Evolutionary conservation across 37 sponge, comb jelly and placozoan species (phyloP).

Genomic region (Aplysina aerophoba): DNA sequence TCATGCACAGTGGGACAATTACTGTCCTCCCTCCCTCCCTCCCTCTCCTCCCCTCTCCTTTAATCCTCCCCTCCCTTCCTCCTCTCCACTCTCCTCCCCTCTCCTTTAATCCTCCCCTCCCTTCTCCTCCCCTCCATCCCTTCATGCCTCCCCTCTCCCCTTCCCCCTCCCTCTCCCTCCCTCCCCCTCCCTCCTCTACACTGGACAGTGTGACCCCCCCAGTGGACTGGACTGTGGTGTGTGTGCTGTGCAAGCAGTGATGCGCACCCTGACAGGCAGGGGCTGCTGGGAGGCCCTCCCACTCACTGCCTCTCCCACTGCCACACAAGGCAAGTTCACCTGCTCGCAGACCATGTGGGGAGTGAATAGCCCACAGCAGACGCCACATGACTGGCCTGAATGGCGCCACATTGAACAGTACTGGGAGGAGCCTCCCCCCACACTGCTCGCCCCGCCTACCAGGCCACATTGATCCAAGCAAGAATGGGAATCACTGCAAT

Average conservation of each 20-base stretch:
- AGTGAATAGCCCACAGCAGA: too few relatives aligned
- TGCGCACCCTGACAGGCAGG: conserved; percentile 10
- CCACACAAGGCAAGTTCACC: not conserved
- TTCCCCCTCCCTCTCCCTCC: not conserved
- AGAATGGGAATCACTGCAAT: too few relatives aligned
- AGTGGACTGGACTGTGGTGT: not conserved
- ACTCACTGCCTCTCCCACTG: not conserved
- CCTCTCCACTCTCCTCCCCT: not conserved
- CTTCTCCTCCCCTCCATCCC: not conserved
- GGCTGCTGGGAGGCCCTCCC: conserved; percentile 33
- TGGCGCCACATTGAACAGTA: too few relatives aligned
- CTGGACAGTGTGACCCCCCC: too few relatives aligned
- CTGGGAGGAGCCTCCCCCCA: too few relatives aligned
- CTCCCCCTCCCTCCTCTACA: not conserved
- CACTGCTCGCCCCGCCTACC: too few relatives aligned
- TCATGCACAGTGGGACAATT: not conserved
- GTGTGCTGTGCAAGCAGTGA: not conserved
- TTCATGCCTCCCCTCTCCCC: not conserved
- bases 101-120: not conserved
- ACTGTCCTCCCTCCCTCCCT: not conserved
- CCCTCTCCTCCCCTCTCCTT: conserved; percentile 1
- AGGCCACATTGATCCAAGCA: too few relatives aligned
- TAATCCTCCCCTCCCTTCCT: not conserved
- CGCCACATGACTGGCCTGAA: too few relatives aligned
- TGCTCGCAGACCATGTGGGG: too few relatives aligned